Evolutionary conservation across 2,888 invertebrate genomes (phyloP).

Genomic region (Tenodera sinensis): DNA sequence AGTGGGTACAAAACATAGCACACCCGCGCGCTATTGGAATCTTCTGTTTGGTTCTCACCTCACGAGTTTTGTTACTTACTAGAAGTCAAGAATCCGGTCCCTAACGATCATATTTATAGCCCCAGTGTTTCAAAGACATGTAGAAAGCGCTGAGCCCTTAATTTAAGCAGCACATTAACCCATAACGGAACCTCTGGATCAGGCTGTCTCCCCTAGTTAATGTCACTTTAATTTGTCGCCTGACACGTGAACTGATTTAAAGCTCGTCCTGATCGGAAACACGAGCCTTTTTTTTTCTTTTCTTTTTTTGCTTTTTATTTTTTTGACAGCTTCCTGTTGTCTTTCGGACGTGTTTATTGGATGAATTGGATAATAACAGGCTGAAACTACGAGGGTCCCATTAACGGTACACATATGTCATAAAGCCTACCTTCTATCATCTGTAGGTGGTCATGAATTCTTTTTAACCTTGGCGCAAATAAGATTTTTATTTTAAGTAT

Average conservation of each 20-base stretch:
- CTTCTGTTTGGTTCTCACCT: too few species aligned
- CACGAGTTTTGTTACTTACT: not conserved
- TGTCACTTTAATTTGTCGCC: not conserved
- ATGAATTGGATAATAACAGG: not conserved
- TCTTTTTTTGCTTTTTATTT: too few species aligned
- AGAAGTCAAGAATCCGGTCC: not conserved
- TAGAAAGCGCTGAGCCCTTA: not conserved
- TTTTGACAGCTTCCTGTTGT: not conserved
- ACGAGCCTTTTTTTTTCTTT: not conserved
- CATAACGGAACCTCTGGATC: not conserved
- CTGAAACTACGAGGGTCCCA: not conserved
- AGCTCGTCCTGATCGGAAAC: not conserved
- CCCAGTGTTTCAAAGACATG: not conserved
- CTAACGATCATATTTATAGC: not conserved
- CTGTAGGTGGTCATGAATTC: too few species aligned
- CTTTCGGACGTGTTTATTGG: not conserved
- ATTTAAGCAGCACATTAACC: not conserved
- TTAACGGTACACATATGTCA: not conserved
- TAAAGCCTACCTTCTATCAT: not conserved
- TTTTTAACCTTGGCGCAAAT: too few species aligned
- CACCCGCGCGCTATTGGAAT: too few species aligned
- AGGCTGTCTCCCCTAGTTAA: not conserved
- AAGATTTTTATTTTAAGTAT: too few species aligned
- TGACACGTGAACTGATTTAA: not conserved
- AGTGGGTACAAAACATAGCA: too few species aligned